These are phyloP conservation scores for Drosophila buzzatii DNA, from an alignment of 2,888 invertebrate species.

Conservation along the genomic window DNA sequence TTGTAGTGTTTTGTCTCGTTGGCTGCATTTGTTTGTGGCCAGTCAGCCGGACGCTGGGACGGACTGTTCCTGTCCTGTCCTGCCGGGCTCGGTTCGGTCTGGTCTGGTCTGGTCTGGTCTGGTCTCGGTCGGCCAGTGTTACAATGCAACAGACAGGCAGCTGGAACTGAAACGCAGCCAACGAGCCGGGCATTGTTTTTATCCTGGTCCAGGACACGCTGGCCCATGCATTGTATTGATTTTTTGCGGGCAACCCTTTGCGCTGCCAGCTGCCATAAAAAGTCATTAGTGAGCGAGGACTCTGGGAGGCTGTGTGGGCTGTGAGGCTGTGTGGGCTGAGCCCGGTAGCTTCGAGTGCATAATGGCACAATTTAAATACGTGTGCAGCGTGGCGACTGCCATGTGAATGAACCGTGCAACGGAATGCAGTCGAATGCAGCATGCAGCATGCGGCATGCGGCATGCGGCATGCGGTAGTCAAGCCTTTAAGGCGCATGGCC, in stretches of 20 bases:
- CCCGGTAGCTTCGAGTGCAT: slow-evolving; percentile 57
- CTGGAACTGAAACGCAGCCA: slow-evolving; percentile 6
- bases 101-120: slow-evolving; percentile 6
- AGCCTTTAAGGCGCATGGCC: slow-evolving; percentile 15
- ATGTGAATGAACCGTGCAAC: slow-evolving; percentile 73
- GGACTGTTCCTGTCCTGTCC: slow-evolving; percentile 18
- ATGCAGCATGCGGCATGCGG: slow-evolving; percentile 9
- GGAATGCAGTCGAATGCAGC: slow-evolving; percentile 33
- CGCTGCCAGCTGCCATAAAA: slow-evolving; percentile 61
- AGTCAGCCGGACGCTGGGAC: slow-evolving; percentile 30
- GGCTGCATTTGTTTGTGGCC: slow-evolving; percentile 65
- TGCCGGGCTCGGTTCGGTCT: slow-evolving; percentile 2
- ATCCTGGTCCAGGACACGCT: slow-evolving; percentile 45
- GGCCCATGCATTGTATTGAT: slow-evolving; percentile 76
- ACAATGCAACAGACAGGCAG: slow-evolving; percentile 74
- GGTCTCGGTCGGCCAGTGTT: slow-evolving; percentile 77
- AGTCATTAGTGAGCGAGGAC: slow-evolving; percentile 77
- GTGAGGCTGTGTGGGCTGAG: background rate
- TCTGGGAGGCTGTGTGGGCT: too few relatives aligned
- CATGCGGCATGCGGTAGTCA: slow-evolving; percentile 8
- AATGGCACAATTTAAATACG: slow-evolving; percentile 82
- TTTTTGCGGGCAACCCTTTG: slow-evolving; percentile 62
- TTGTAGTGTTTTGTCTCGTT: slow-evolving; percentile 56
- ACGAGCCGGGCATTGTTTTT: slow-evolving; percentile 45
- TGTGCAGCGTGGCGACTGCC: slow-evolving; percentile 50